Conservation (phyloP, 2,888 invertebrate species). For the Dimorphilus gyrociliatus region DNA sequence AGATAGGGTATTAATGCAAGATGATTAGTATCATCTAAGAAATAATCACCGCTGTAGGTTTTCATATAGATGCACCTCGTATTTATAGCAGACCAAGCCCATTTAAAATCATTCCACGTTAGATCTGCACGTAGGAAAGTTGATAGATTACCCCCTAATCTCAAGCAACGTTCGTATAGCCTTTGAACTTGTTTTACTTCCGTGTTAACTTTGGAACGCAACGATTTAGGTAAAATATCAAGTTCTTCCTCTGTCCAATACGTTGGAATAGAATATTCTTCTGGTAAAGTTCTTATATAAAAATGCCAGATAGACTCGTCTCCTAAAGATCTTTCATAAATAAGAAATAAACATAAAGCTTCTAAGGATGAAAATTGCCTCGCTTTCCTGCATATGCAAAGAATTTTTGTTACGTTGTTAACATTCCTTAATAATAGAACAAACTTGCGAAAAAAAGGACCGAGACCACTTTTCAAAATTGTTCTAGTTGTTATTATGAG, state of each 20-base stretch:
- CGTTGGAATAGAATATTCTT: constrained; percentile 37
- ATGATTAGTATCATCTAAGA: constrained; percentile 19
- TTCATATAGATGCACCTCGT: constrained; percentile 64
- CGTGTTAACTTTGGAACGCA: constrained; percentile 8
- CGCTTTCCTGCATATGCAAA: constrained; percentile 12
- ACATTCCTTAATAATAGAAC: constrained; percentile 1
- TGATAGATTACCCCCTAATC: constrained; percentile 2
- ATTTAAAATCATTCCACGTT: constrained; percentile 47
- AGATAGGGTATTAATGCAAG: constrained; percentile 67
- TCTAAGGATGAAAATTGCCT: constrained; percentile 47
- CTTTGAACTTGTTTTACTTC: constrained; percentile 5
- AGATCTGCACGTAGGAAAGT: constrained; percentile 4
- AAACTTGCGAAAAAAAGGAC: constrained; percentile 16
- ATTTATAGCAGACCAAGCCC: constrained; percentile 70
- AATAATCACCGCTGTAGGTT: constrained; percentile 6
- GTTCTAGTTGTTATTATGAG: constrained; percentile 39
- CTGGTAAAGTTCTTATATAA: constrained; percentile 24
- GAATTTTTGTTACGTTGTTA: background rate
- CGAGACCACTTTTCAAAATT: constrained; percentile 18
- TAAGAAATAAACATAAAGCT: constrained; percentile 52
- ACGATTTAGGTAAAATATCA: constrained; percentile 12
- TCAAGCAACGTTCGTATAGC: constrained; percentile 2
- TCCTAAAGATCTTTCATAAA: constrained; percentile 48
- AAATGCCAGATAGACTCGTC: constrained; percentile 23
- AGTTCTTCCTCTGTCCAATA: constrained; percentile 19